Base-by-base conservation (phyloP, 2,888 invertebrate species). In the Corbicula japonica region DNA sequence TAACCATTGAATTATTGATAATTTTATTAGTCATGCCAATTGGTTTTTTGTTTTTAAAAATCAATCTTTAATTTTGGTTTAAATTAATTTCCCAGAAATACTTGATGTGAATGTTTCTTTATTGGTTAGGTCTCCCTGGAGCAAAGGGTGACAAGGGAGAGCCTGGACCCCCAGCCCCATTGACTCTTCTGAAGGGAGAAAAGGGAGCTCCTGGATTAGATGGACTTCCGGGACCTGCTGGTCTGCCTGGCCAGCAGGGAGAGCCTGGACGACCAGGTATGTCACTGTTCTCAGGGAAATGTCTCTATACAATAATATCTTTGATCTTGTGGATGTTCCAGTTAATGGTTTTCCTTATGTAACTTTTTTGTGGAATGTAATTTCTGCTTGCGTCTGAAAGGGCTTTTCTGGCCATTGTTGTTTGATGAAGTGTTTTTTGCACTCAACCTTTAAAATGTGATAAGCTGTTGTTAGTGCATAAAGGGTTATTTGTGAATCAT, bases 101-200 rank as follows among this genome's bases (percentile, higher is more conserved):
- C n/a, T n/a, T n/a, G n/a, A n/a, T n/a, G n/a, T n/a, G n/a, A n/a
- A n/a, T n/a, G n/a, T n/a, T n/a, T n/a, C n/a, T n/a, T n/a, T n/a
- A n/a, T n/a, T n/a, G n/a, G n/a, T 18, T 66, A 83, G 83, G 83
- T 54, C 3, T 15, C 1, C 83, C 78, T 3, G 86, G 87, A 1
- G 35, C 77, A 10, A 91, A 88, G 69, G 87, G 87, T 58, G 83
- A 61, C 1, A 82, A 82, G 28, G 87, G 87, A 46, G 77, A 80
- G 32, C 48, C 63, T 34, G 81, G 83, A 32, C 76, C 73, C 0
- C 84, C 87, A 12, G 73, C 81, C 12, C 41, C 48, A 18, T 66
- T 58, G 21, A 54, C 54, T 15, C 41, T 68, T 23, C 58, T 44
- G 23, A 69, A 68, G 48, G 86, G 86, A 56, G 72, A 69, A 2